phyloP scores from a whole-genome alignment of 2,888 invertebrate genomes.

The Ophioninae sp. region DNA sequence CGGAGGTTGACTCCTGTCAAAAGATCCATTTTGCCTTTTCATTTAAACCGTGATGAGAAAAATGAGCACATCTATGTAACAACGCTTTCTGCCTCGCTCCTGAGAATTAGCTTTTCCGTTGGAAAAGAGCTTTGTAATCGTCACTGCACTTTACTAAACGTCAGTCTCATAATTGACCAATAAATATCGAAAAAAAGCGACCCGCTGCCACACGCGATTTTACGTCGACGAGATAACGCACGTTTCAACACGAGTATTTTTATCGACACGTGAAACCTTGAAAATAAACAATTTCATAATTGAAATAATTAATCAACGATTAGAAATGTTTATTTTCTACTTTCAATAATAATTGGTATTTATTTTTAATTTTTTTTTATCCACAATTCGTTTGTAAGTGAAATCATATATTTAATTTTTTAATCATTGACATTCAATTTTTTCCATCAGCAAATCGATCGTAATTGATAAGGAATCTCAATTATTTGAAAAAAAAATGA shows the following conservation, averaged over 20 bases:
- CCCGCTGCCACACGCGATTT: slow-evolving; percentile 28
- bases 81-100: neutral
- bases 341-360: too few relatives aligned
- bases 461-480: neutral
- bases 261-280: too few relatives aligned
- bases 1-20: slow-evolving; percentile 52
- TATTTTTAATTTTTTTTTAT: too few relatives aligned
- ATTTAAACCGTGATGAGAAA: neutral
- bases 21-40: slow-evolving; percentile 46
- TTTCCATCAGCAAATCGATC: neutral
- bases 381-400: too few relatives aligned
- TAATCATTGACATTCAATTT: neutral
- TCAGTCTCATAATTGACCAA: neutral
- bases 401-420: neutral
- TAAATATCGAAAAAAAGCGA: slow-evolving; percentile 1
- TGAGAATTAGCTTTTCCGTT: neutral
- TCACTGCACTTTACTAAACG: neutral
- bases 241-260: slow-evolving; percentile 18
- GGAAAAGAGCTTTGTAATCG: neutral
- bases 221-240: slow-evolving; percentile 7
- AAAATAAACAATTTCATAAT: too few relatives aligned
- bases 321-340: too few relatives aligned
- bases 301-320: too few relatives aligned
- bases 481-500: neutral
- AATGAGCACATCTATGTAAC: neutral